Base-by-base conservation (phyloP, 2,113 vertebrate genomes). In the Rhinichthys klamathensis region DNA sequence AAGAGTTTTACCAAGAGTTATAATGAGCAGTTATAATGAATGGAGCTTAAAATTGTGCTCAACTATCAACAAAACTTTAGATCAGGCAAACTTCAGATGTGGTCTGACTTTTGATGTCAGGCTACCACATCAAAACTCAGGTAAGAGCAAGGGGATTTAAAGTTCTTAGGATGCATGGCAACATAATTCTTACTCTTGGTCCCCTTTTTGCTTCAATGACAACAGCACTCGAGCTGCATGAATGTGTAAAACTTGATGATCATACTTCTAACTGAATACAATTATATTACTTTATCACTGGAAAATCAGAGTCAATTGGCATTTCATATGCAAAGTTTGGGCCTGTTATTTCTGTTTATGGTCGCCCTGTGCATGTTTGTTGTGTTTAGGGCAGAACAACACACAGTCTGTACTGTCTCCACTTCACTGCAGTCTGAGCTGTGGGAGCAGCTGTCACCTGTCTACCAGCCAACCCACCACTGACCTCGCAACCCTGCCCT, bases 371-470 rank as follows among this genome's bases (percentile, higher is more conserved):
- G 84, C 30, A 25, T 63, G 84, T 74, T 41, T 85, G 84, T 83
- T 85, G 49, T 82, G 56, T 65, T 46, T 63, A 51, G 35, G 74
- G 63, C 63, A 78, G 63, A 27, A 61, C 44, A 46, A 46, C 69
- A 87, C 46, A 11, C 49, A 41, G 27, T n/a, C 30, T 73, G 38
- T 51, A 44, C 77, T 51, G 82, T 82, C 82, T 69, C 60, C 82
- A 80, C 61, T 41, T 88, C 61, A 54, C 18, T 46, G 67, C 80
- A 16, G 38, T 74, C 63, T 75, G 79, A 89, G 65, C 38, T 13
- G 49, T 70, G 46, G 13, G 25, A 87, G 76, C 88, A 89, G 84
- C 84, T 89, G 88, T 67, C 86, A 86, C 84, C 88, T 87, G 86
- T 89, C 80, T 72, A 74, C 67, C 35, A 35, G 72, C 51, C 54